These are phyloP conservation scores for Oreocharis arfaki DNA, from an alignment of 2,113 vertebrate genomes.

Conservation along the genomic window DNA sequence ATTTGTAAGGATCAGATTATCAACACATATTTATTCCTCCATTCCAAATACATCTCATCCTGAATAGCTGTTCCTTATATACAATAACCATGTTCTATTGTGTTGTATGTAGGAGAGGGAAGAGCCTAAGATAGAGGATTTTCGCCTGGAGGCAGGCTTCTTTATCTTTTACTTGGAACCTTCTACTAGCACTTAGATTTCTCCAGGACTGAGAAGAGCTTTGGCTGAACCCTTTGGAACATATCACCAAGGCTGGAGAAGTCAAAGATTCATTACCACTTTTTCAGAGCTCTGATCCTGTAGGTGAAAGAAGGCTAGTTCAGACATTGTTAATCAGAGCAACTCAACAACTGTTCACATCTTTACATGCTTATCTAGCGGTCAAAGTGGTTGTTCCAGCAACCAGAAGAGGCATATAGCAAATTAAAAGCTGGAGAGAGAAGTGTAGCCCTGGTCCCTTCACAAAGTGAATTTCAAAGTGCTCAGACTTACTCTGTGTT, in stretches of 20 bases:
- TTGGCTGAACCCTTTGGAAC: background rate
- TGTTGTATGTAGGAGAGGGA: background rate
- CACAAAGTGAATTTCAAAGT: background rate
- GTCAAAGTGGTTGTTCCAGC: background rate
- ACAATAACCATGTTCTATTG: background rate
- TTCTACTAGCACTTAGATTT: background rate
- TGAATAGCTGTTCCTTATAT: background rate
- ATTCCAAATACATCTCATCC: background rate
- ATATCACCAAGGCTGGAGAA: background rate
- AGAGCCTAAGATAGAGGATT: background rate
- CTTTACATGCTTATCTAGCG: background rate
- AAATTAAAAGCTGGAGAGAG: background rate
- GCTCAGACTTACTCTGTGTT: background rate
- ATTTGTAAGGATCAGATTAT: conserved; percentile 12
- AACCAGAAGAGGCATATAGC: background rate
- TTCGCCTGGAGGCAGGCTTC: background rate
- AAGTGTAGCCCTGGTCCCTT: background rate
- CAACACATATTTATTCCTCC: conserved; percentile 14
- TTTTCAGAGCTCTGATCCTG: background rate
- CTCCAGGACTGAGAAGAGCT: background rate
- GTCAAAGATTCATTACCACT: background rate
- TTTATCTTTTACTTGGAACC: background rate
- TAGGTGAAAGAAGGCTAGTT: background rate
- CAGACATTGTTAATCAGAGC: background rate
- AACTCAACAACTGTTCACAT: background rate